phyloP scores from a whole-genome alignment of 2,888 invertebrate genomes.

The Chrysolina americana region DNA sequence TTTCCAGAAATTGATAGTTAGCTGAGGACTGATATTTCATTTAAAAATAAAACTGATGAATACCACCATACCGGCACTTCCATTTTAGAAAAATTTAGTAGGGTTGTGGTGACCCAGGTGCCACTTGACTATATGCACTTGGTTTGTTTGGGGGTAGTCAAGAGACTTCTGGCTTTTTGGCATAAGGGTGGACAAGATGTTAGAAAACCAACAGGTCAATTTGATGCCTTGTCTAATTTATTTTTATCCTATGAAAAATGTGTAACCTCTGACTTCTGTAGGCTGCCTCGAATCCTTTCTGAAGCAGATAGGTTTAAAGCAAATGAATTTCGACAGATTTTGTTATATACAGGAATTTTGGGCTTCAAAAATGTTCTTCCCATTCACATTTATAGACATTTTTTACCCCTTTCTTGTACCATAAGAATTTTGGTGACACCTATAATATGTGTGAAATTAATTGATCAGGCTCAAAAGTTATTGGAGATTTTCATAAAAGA shows the following conservation, averaged over 20 bases:
- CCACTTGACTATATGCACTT: conserved; percentile 33
- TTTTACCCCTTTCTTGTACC: conserved; percentile 26
- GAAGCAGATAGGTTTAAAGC: conserved; percentile 24
- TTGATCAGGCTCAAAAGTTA: conserved; percentile 21
- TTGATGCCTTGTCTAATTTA: neutral
- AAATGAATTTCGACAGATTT: conserved; percentile 24
- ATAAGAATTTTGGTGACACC: conserved; percentile 28
- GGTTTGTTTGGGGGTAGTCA: conserved; percentile 16
- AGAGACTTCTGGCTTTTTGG: conserved; percentile 30
- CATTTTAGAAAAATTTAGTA: conserved; percentile 11
- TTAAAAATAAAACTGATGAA: conserved; percentile 24
- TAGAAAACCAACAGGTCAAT: conserved; percentile 17
- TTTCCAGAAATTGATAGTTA: conserved; percentile 22
- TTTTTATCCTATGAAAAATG: conserved; percentile 12
- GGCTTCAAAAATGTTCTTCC: conserved; percentile 26
- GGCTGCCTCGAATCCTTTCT: conserved; percentile 14
- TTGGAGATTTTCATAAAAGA: conserved; percentile 23
- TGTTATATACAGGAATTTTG: conserved; percentile 23
- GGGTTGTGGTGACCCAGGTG: conserved; percentile 27
- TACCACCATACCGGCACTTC: conserved; percentile 29
- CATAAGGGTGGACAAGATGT: conserved; percentile 25
- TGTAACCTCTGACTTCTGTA: conserved; percentile 21
- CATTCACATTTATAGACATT: conserved; percentile 13
- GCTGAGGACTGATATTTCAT: conserved; percentile 26
- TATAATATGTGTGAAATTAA: conserved; percentile 20